Evolutionary conservation across 1,140 invertebrate genomes (phyloP).

Genomic region (Teleogryllus occipitalis): DNA sequence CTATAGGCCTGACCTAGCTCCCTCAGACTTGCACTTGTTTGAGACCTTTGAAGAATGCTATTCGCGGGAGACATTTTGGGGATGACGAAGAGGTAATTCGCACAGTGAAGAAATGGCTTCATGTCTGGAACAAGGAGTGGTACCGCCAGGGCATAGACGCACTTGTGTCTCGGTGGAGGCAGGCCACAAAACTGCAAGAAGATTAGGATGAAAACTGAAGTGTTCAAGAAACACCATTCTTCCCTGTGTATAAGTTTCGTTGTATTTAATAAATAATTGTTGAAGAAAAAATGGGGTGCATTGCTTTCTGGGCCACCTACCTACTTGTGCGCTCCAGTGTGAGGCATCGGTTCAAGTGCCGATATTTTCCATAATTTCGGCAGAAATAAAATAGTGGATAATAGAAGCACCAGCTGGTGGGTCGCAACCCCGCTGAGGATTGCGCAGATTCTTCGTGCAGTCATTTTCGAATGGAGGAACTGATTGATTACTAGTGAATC

Average conservation of each 20-base stretch:
- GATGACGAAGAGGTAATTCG: not conserved
- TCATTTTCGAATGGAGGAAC: too few species aligned
- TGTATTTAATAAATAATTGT: not conserved
- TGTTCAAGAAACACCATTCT: not conserved
- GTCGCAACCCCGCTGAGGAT: too few species aligned
- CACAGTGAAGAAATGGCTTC: slow-evolving; percentile 2
- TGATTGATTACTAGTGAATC: too few species aligned
- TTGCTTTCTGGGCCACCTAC: not conserved
- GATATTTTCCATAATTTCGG: too few species aligned
- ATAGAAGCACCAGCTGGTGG: too few species aligned
- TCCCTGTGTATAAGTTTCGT: not conserved
- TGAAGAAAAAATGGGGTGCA: not conserved
- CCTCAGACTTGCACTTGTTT: not conserved
- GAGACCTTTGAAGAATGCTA: not conserved
- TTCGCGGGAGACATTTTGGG: not conserved
- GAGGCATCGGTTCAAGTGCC: too few species aligned
- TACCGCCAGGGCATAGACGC: not conserved
- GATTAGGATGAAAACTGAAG: not conserved
- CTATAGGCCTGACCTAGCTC: too few species aligned
- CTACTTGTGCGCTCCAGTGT: too few species aligned
- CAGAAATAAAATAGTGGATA: too few species aligned
- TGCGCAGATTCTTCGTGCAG: too few species aligned
- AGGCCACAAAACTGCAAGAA: not conserved
- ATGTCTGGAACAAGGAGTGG: not conserved
- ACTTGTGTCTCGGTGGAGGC: not conserved